Evolutionary conservation across 1,140 invertebrate genomes (phyloP).

Genomic region (Semibalanus balanoides): DNA sequence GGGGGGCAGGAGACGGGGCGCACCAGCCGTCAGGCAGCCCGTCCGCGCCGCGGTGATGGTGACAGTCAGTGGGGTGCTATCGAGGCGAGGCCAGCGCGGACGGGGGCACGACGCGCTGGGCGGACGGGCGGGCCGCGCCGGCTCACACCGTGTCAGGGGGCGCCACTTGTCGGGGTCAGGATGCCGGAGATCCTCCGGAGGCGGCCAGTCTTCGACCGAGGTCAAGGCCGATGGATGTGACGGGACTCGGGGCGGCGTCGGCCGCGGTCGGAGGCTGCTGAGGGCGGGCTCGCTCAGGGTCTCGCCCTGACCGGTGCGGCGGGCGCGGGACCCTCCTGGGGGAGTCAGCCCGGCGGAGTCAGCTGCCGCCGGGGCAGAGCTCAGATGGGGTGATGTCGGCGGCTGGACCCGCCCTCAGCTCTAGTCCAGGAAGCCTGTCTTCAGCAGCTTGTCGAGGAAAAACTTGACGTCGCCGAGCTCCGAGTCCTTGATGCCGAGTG

Average conservation of each 20-base stretch:
- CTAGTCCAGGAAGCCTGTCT: conserved; percentile 92
- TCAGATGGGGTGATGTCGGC: conserved; percentile 71
- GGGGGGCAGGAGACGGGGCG: background rate
- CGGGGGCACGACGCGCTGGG: conserved; percentile 53
- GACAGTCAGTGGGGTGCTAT: conserved; percentile 39
- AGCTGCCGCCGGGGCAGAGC: conserved; percentile 50
- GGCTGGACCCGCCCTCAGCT: conserved; percentile 17
- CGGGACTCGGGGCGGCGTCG: conserved; percentile 54
- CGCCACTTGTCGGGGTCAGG: conserved; percentile 60
- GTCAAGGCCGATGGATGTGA: conserved; percentile 52
- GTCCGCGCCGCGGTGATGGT: conserved; percentile 63
- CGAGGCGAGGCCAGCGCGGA: conserved; percentile 54
- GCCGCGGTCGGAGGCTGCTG: conserved; percentile 82
- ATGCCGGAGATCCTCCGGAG: conserved; percentile 59
- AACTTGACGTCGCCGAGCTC: conserved; percentile 94
- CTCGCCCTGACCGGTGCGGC: conserved; percentile 12
- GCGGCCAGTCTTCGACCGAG: conserved; percentile 47
- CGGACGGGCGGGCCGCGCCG: conserved; percentile 85
- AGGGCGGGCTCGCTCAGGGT: no score
- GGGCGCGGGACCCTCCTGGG: no score
- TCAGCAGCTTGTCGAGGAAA: conserved; percentile 89
- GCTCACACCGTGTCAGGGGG: conserved; percentile 80
- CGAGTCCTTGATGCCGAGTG: conserved; percentile 84
- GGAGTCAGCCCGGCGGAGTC: no score
- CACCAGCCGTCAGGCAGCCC: conserved; percentile 41